Evolutionary conservation across 2,888 invertebrate genomes (phyloP).

Genomic region (Choreutis nemorana): DNA sequence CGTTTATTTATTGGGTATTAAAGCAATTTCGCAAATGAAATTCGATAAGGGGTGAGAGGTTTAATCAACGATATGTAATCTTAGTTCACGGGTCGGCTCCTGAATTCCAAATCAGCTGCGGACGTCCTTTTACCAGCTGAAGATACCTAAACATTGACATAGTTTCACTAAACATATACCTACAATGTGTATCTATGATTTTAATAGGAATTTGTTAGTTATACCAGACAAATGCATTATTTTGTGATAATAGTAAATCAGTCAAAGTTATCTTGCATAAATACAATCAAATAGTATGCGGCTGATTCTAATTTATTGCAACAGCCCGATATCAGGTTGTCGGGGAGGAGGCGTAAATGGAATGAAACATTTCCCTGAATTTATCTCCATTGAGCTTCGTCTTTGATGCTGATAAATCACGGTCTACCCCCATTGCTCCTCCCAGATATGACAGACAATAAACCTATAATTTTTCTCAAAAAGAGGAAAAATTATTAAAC

Average conservation of each 20-base stretch:
- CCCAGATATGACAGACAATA: conserved; percentile 17
- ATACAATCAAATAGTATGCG: too few species aligned
- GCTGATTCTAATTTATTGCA: too few species aligned
- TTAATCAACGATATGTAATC: conserved; percentile 28
- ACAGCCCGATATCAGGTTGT: too few species aligned
- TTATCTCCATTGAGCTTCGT: conserved; percentile 35
- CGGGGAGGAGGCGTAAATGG: conserved; percentile 17
- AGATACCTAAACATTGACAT: too few species aligned
- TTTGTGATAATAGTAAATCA: too few species aligned
- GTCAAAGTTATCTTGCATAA: too few species aligned
- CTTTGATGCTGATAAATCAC: conserved; percentile 37
- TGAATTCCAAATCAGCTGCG: conserved; percentile 36
- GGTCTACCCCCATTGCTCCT: conserved; percentile 15
- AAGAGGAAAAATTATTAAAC: conserved; percentile 9
- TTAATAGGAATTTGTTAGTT: too few species aligned
- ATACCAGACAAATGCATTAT: too few species aligned
- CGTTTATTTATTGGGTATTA: too few species aligned
- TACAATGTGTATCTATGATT: too few species aligned
- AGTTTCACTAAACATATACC: too few species aligned
- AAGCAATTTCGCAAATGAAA: too few species aligned
- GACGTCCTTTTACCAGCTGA: conserved; percentile 21
- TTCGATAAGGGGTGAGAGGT: conserved; percentile 14
- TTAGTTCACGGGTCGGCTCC: conserved; percentile 19
- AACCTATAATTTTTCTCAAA: conserved; percentile 16
- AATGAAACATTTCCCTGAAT: conserved; percentile 33